Evolutionary conservation across 2,888 invertebrate genomes (phyloP).

Genomic region (Ormia ochracea): DNA sequence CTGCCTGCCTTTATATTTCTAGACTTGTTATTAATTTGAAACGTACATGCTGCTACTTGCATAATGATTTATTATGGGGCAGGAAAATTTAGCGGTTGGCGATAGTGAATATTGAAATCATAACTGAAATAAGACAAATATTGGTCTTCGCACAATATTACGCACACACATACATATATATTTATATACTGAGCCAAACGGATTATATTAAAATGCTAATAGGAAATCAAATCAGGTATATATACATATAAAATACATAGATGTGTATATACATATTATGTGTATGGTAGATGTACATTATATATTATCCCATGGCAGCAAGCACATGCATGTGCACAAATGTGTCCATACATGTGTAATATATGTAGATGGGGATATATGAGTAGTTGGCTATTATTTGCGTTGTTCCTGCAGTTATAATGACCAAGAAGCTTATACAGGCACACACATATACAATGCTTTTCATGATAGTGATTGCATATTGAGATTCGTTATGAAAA

Average conservation of each 20-base stretch:
- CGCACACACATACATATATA: no score
- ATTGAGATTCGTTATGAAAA: constrained; percentile 16
- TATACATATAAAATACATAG: background rate
- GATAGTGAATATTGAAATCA: background rate
- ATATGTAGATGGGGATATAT: background rate
- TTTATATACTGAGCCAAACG: constrained; percentile 21
- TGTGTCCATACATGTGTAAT: background rate
- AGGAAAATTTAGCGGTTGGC: background rate
- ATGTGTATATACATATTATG: background rate
- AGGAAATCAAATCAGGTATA: constrained; percentile 36
- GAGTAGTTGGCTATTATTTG: background rate
- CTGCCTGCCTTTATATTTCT: no score
- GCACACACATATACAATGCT: constrained; percentile 39
- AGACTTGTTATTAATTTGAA: no score
- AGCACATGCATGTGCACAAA: background rate
- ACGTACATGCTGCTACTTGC: no score
- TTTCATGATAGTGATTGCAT: constrained; percentile 11
- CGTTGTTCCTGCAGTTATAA: constrained; percentile 28
- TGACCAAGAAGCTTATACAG: constrained; percentile 38
- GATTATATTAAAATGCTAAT: constrained; percentile 36
- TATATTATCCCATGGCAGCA: no score
- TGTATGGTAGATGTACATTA: background rate
- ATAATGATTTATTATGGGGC: background rate
- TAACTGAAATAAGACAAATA: constrained; percentile 29
- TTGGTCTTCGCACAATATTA: constrained; percentile 28